These are phyloP conservation scores for Mycetomoellerius zeteki DNA, from an alignment of 1,140 invertebrate genomes.

Conservation along the genomic window DNA sequence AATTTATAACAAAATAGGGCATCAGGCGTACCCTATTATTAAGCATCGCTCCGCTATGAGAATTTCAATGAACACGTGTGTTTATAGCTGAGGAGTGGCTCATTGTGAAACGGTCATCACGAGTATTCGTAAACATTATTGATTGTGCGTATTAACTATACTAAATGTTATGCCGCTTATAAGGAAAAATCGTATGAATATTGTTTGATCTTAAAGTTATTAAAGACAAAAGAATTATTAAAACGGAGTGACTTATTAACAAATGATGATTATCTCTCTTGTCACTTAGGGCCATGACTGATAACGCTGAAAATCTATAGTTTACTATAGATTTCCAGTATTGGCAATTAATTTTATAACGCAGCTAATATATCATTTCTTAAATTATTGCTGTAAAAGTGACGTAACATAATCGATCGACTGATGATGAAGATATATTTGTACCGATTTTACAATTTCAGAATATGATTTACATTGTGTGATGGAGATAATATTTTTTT, in stretches of 20 bases:
- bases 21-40: constrained; percentile 39
- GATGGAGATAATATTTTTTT: neutral
- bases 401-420: neutral
- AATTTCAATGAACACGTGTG: constrained; percentile 40
- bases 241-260: neutral
- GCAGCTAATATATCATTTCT: neutral
- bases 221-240: neutral
- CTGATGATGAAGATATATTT: neutral
- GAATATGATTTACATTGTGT: neutral
- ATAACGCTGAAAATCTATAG: too few relatives aligned
- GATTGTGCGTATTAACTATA: constrained; percentile 32
- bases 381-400: neutral
- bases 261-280: neutral
- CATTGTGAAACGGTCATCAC: constrained; percentile 43
- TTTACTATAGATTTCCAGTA: too few relatives aligned
- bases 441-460: neutral
- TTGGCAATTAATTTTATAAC: too few relatives aligned
- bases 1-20: constrained; percentile 28
- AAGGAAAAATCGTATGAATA: constrained; percentile 4
- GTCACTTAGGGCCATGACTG: neutral
- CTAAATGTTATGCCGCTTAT: neutral
- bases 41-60: constrained; percentile 19
- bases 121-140: constrained; percentile 49
- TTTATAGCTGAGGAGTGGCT: constrained; percentile 55
- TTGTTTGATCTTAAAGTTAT: neutral